Base-by-base conservation (phyloP, 1,140 invertebrate species). In the Mya arenaria region DNA sequence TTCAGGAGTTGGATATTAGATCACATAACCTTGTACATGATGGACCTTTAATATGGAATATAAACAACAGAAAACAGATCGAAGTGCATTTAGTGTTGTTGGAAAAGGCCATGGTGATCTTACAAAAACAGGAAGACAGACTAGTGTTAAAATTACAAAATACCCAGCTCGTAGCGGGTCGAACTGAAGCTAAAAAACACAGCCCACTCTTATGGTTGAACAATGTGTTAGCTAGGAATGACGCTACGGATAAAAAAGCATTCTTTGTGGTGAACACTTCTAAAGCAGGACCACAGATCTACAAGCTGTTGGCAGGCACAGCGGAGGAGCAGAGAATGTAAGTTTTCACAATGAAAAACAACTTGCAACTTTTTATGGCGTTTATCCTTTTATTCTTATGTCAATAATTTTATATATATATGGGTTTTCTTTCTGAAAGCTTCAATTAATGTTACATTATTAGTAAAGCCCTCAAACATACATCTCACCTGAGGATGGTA, bases 51-150 rank as follows among this genome's bases (percentile, higher is more conserved):
- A 95, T 94, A 85, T 97, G 95, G 96, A 95, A 95, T 81, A 93
- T 95, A 87, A 95, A 93, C 30, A 95, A 95, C 48, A 91, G 92
- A 62, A 97, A 97, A 91, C 94, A 44, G 41, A 94, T 98, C 13
- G 97, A 98, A 87, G 93, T 98, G 72, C 96, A 98, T 90, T 96
- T 98, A 15, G 94, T 99, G 37, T 92, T 99, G 17, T 94, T 98
- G 69, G 96, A 98, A 89, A 96, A 97, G 88, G 95, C 96, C 88
- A 95, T 99, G 85, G 95, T 99, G 32, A 94, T 99, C 56, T 93
- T 99, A 32, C 97, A 98, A 88, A 96, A 96, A 89, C 96, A 97
- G 89, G 96, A 97, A 85, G 97, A 98, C 82, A 96, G 96, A 90
- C 97, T 96, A 89, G 93, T 96, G 28, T 92, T 98, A 10, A 97